A percentile compares a stretch with the other conserved stretches of the same genome.
Conservation (phyloP, 2,113 vertebrate species). For the Pollimyrus isidori region DNA sequence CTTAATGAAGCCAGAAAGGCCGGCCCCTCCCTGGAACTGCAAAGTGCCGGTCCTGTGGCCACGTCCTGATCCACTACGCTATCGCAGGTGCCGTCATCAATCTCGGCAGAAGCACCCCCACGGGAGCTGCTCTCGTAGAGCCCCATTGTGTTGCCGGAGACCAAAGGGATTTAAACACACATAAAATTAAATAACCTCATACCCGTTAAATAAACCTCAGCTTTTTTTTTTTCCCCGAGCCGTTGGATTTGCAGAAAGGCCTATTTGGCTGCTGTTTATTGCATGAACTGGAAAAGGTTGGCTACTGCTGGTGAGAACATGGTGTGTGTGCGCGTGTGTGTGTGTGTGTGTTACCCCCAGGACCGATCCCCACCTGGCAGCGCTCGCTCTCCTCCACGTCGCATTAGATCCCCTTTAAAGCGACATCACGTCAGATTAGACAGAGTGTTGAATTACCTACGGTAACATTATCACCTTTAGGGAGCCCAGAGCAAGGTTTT, state of each 20-base stretch:
- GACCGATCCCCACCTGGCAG: not conserved
- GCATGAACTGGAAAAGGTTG: not conserved
- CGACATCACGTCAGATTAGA: not conserved
- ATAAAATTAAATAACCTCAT: constrained; percentile 3
- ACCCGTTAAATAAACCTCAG: not conserved
- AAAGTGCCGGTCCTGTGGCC: not conserved
- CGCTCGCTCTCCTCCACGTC: not conserved
- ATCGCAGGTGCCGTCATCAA: not conserved
- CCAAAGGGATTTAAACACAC: not conserved
- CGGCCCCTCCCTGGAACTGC: not conserved
- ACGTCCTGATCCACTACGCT: not conserved
- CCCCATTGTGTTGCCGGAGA: not conserved
- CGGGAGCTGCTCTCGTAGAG: not conserved
- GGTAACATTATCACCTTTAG: not conserved
- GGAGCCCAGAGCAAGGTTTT: not conserved
- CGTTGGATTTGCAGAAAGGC: not conserved
- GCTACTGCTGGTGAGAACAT: not conserved
- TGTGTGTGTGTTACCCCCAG: not conserved
- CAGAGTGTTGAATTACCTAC: not conserved
- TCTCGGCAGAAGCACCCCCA: not conserved
- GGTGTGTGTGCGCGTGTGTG: not conserved
- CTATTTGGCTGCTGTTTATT: not conserved
- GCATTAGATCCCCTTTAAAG: not conserved
- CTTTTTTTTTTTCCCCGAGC: not conserved
- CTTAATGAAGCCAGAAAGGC: not conserved